These are phyloP conservation scores for Drosophila yakuba DNA, from an alignment of 1,140 invertebrate genomes.

Conservation along the genomic window DNA sequence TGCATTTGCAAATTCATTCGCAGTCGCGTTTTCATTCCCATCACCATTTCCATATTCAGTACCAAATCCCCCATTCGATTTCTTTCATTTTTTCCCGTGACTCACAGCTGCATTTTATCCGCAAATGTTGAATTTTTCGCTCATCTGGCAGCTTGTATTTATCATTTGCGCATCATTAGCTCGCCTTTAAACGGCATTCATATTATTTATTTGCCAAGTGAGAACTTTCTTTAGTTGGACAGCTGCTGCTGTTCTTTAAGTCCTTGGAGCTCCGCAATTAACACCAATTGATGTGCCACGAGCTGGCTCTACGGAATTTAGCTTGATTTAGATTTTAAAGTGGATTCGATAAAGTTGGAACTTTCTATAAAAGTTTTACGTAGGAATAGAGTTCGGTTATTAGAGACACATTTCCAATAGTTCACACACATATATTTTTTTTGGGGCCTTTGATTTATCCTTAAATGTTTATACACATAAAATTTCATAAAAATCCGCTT, in stretches of 20 bases:
- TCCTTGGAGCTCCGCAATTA: conserved; percentile 33
- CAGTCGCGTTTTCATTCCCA: conserved; percentile 4
- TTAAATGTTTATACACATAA: no score
- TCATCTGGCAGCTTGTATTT: conserved; percentile 68
- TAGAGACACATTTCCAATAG: no score
- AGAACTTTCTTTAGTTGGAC: conserved; percentile 34
- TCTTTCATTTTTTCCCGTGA: conserved; percentile 24
- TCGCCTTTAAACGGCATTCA: conserved; percentile 35
- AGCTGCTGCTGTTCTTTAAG: conserved; percentile 19
- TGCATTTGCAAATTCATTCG: conserved; percentile 1
- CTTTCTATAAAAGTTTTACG: neutral
- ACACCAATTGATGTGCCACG: conserved; percentile 20
- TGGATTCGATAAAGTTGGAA: neutral
- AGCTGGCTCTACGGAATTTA: neutral
- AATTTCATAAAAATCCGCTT: no score
- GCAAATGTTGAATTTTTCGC: conserved; percentile 34
- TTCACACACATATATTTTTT: no score
- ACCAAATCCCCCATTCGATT: neutral
- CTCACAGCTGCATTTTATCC: conserved; percentile 58
- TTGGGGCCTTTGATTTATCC: no score
- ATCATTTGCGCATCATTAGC: conserved; percentile 79
- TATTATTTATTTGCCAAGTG: conserved; percentile 11
- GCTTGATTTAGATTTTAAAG: no score
- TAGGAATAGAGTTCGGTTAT: no score
- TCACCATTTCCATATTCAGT: neutral